Conservation (phyloP, 2,113 vertebrate species). For the Apaloderma vittatum region DNA sequence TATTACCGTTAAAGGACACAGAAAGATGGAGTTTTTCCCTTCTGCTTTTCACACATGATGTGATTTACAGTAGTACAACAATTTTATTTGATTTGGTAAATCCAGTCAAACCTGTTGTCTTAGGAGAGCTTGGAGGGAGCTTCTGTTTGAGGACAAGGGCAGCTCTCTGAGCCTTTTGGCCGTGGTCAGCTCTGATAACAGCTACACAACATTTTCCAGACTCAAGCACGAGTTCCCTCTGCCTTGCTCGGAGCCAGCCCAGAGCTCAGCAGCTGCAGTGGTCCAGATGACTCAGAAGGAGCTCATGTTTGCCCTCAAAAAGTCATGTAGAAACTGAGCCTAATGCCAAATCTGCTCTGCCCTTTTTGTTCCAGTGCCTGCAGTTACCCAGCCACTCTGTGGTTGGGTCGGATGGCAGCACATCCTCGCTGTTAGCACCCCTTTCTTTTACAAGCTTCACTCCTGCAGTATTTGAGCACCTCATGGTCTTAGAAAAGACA, state of each 20-base stretch:
- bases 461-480: not conserved
- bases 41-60: not conserved
- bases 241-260: not conserved
- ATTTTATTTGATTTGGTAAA: not conserved
- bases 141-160: not conserved
- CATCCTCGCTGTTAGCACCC: not conserved
- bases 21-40: not conserved
- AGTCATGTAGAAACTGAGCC: not conserved
- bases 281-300: not conserved
- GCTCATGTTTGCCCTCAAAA: not conserved
- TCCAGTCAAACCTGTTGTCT: not conserved
- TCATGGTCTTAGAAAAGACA: not conserved
- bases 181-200: not conserved
- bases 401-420: not conserved
- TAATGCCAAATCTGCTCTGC: not conserved
- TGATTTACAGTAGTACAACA: not conserved
- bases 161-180: not conserved
- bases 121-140: not conserved
- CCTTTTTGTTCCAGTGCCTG: not conserved
- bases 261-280: not conserved
- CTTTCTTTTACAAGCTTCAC: not conserved
- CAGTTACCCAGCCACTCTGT: not conserved
- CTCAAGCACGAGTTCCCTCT: not conserved
- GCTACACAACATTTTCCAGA: not conserved
- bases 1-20: not conserved